phyloP scores from a whole-genome alignment of 2,113 vertebrate species.

The Aviceda subcristata region DNA sequence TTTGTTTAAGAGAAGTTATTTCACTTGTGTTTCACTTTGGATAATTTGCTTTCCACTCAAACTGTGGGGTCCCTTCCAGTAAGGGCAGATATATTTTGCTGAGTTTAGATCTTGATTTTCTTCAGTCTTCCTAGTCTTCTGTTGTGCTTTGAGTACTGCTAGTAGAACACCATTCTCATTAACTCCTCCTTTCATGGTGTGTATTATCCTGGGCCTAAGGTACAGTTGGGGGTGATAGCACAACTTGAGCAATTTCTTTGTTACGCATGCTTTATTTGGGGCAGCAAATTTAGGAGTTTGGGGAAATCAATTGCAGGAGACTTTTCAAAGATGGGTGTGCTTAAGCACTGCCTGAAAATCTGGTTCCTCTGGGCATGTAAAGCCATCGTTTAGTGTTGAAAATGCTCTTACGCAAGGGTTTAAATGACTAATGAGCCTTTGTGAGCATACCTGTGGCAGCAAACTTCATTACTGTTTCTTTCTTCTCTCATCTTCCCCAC shows the following conservation, averaged over 20 bases:
- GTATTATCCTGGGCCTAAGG: background rate
- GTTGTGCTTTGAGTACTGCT: background rate
- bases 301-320: background rate
- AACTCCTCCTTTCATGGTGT: background rate
- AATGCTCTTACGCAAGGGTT: background rate
- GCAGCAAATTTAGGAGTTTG: background rate
- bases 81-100: background rate
- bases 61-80: background rate
- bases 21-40: background rate
- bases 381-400: background rate
- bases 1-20: background rate
- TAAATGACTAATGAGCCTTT: background rate
- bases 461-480: background rate
- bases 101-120: background rate
- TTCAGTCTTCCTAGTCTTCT: background rate
- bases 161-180: background rate
- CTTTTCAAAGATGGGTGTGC: background rate
- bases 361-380: background rate
- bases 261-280: background rate
- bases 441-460: accelerated
- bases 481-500: background rate
- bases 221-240: background rate
- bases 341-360: background rate
- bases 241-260: background rate
- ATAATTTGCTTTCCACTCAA: background rate